Evolutionary conservation across 2,888 invertebrate species (phyloP).

Genomic region (Lithosia quadra): DNA sequence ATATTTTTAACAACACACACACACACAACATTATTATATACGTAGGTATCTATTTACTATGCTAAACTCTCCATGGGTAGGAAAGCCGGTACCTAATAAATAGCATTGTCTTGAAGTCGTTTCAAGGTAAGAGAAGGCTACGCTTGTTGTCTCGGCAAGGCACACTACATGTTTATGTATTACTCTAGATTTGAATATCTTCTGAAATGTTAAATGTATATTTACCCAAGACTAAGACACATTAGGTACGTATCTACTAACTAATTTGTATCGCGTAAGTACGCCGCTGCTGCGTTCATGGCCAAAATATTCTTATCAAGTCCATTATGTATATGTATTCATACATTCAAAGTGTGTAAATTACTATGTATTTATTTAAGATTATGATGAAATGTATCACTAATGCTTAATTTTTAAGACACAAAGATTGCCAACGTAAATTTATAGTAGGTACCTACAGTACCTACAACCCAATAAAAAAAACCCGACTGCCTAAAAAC

Average conservation of each 20-base stretch:
- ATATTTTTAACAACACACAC: not conserved
- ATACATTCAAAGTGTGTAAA: not conserved
- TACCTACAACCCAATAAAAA: too few species aligned
- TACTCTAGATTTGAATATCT: not conserved
- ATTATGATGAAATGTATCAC: conserved; percentile 1
- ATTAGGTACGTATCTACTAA: not conserved
- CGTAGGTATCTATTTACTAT: not conserved
- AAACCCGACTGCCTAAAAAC: too few species aligned
- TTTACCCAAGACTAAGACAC: too few species aligned
- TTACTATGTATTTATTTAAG: conserved; percentile 4
- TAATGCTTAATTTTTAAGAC: too few species aligned
- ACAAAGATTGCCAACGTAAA: too few species aligned
- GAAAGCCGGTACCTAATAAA: conserved; percentile 50
- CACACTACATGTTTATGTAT: conserved; percentile 13
- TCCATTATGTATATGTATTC: not conserved
- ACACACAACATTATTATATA: conserved; percentile 12
- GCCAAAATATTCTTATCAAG: conserved; percentile 4
- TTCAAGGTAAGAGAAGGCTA: conserved; percentile 56
- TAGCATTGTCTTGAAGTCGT: conserved; percentile 56
- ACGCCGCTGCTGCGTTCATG: not conserved
- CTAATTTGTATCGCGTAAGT: not conserved
- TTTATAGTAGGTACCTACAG: too few species aligned
- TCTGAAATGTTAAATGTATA: not conserved
- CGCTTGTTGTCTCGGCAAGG: conserved; percentile 22
- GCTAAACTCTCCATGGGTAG: conserved; percentile 15